phyloP scores from a whole-genome alignment of 1,140 invertebrate species.

The Melanaphis sacchari region DNA sequence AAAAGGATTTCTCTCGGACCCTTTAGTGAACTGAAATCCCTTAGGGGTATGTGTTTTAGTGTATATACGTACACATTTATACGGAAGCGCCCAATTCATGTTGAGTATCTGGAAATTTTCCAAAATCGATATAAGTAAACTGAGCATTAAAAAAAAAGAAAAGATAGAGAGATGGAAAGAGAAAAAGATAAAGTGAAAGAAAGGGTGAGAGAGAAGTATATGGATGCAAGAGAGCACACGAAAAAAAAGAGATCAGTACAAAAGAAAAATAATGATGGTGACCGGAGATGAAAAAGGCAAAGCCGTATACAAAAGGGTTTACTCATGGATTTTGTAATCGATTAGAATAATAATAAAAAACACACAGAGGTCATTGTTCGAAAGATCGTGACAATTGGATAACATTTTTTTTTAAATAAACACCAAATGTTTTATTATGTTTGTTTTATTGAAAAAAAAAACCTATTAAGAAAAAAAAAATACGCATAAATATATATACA shows the following conservation, averaged over 20 bases:
- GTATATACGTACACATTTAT: slow-evolving; percentile 28
- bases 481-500: too few species aligned
- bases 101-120: slow-evolving; percentile 44
- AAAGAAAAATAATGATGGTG: slow-evolving; percentile 45
- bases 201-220: neutral
- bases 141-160: slow-evolving; percentile 23
- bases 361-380: neutral
- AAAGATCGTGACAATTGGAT: neutral
- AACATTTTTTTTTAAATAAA: slow-evolving; percentile 10
- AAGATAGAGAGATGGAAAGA: neutral
- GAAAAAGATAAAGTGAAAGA: neutral
- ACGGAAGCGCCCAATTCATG: slow-evolving; percentile 15
- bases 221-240: neutral
- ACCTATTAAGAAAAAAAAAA: too few species aligned
- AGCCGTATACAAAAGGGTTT: slow-evolving; percentile 42
- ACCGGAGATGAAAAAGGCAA: slow-evolving; percentile 44
- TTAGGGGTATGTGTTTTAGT: slow-evolving; percentile 25
- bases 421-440: neutral
- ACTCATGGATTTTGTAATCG: slow-evolving; percentile 21
- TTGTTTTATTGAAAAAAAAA: neutral
- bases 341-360: slow-evolving; percentile 33
- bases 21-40: slow-evolving; percentile 47
- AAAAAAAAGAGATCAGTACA: slow-evolving; percentile 20
- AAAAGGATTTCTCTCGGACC: slow-evolving; percentile 42
- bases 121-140: slow-evolving; percentile 55